Evolutionary conservation across 2,888 invertebrate genomes (phyloP).

Genomic region (Apodemia hepburni): DNA sequence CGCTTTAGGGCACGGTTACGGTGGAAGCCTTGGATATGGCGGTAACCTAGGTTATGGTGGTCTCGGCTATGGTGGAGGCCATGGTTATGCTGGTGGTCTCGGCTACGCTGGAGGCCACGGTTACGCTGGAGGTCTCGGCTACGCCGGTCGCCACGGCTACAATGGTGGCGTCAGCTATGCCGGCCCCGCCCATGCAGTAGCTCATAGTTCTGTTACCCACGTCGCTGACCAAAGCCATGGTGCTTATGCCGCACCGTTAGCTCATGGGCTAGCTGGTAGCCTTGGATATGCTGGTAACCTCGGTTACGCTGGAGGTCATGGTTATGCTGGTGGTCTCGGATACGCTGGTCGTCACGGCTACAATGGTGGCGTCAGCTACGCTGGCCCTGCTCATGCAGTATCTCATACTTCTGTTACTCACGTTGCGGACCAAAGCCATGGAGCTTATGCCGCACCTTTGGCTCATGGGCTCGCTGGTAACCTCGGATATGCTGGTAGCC

Average conservation of each 20-base stretch:
- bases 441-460: conserved; percentile 24
- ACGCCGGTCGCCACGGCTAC: conserved; percentile 12
- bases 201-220: neutral
- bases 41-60: no score
- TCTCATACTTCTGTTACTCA: neutral
- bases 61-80: no score
- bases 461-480: conserved; percentile 14
- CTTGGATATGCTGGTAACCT: conserved; percentile 26
- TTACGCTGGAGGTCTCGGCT: conserved; percentile 12
- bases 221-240: neutral
- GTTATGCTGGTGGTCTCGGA: neutral
- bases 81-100: conserved; percentile 24
- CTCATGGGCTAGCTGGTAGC: conserved; percentile 18
- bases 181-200: neutral
- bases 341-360: conserved; percentile 15
- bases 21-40: conserved; percentile 20
- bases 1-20: conserved; percentile 23
- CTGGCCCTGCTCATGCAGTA: neutral
- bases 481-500: conserved; percentile 21
- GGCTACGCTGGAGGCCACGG: conserved; percentile 14
- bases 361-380: neutral
- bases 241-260: no score
- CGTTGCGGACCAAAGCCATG: neutral
- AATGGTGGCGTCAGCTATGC: neutral
- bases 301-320: neutral